These are phyloP conservation scores for Masnerella sp. DNA, from an alignment of 2,888 invertebrate genomes.

Conservation along the genomic window DNA sequence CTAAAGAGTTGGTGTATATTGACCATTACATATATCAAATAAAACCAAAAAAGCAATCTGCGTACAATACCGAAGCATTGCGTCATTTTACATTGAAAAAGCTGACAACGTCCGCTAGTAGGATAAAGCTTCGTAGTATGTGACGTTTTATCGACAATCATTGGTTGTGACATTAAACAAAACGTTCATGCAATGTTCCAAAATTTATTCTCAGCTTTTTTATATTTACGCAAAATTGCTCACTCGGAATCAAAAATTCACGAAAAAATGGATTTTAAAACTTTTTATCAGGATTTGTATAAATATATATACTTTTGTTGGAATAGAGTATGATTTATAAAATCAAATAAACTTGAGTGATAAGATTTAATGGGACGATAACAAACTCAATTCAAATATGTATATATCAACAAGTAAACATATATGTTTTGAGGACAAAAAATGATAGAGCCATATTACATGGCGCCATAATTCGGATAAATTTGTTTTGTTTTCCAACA, in stretches of 20 bases:
- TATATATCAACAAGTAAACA: no score
- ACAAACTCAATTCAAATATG: no score
- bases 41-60: constrained; percentile 34
- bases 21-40: constrained; percentile 36
- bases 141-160: constrained; percentile 42
- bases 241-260: constrained; percentile 23
- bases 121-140: constrained; percentile 25
- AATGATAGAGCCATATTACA: no score
- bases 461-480: no score
- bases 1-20: constrained; percentile 25
- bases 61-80: constrained; percentile 26
- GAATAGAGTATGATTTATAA: no score
- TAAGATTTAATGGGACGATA: no score
- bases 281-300: no score
- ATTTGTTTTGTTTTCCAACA: no score
- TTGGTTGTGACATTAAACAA: constrained; percentile 30
- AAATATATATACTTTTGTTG: no score
- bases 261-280: no score
- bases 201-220: constrained; percentile 20
- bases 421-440: no score
- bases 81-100: constrained; percentile 47
- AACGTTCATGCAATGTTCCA: constrained; percentile 23
- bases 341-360: no score
- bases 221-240: neutral
- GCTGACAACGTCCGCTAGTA: constrained; percentile 23